Conservation (phyloP, 2,113 vertebrate species). For the Arothron firmamentum region DNA sequence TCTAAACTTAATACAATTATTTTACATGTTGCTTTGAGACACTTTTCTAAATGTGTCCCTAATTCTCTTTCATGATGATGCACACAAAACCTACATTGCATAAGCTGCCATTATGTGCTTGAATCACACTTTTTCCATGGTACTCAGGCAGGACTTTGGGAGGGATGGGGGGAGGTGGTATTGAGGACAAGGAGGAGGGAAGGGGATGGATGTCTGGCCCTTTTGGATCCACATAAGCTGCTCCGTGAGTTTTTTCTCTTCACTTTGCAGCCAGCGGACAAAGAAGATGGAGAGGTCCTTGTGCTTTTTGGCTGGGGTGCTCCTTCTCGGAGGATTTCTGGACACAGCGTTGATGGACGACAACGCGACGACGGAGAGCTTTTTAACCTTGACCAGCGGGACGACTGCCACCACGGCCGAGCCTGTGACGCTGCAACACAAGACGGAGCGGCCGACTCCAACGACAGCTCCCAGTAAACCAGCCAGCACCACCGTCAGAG, state of each 20-base stretch:
- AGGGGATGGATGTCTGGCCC: constrained; percentile 42
- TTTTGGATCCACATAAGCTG: constrained; percentile 30
- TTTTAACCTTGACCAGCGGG: neutral
- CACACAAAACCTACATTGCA: neutral
- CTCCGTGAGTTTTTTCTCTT: neutral
- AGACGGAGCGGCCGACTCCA: neutral
- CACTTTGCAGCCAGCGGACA: constrained; percentile 32
- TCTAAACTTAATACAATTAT: too few relatives aligned
- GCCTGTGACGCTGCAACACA: constrained; percentile 10
- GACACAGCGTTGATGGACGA: constrained; percentile 2
- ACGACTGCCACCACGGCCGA: neutral
- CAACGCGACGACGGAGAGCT: neutral
- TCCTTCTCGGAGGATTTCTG: constrained; percentile 29
- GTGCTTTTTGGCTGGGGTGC: constrained; percentile 31
- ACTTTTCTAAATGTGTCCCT: too few relatives aligned
- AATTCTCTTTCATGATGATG: neutral
- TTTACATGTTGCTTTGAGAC: too few relatives aligned
- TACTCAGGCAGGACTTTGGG: constrained; percentile 13
- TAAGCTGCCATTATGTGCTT: neutral
- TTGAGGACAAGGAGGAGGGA: constrained; percentile 36
- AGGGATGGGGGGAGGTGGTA: constrained; percentile 28
- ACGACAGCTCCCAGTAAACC: neutral
- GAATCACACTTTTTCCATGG: neutral
- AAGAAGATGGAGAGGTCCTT: constrained; percentile 54
- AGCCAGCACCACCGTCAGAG: neutral